Evolutionary conservation across 2,113 vertebrate genomes (phyloP).

Genomic region (Peucedramus taeniatus): DNA sequence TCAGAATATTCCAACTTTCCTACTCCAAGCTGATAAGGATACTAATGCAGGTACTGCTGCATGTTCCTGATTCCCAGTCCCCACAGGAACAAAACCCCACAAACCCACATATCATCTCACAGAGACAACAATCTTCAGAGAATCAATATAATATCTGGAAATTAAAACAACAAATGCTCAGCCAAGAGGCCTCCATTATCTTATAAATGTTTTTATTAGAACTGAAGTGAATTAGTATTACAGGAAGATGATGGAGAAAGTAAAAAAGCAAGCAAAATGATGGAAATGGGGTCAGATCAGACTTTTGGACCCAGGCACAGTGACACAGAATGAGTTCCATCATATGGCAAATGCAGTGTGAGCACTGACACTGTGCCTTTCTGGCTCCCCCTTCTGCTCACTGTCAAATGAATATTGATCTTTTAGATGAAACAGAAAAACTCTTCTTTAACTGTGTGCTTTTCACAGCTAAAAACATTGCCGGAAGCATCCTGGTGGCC

Average conservation of each 20-base stretch:
- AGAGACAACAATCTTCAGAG: neutral
- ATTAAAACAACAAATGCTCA: neutral
- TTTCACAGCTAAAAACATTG: neutral
- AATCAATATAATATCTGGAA: neutral
- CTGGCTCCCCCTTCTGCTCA: neutral
- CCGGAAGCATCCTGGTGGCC: rapidly evolving
- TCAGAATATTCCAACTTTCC: neutral
- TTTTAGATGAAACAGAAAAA: neutral
- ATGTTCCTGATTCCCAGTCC: neutral
- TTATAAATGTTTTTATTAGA: neutral
- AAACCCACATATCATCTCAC: neutral
- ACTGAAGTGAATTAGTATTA: too few relatives aligned
- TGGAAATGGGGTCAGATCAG: neutral
- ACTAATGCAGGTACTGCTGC: neutral
- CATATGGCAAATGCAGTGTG: neutral
- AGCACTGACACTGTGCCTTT: neutral
- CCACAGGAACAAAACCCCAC: neutral
- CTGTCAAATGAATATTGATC: neutral
- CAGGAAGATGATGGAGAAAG: neutral
- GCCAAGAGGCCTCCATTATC: neutral
- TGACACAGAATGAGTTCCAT: neutral
- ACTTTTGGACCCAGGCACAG: neutral
- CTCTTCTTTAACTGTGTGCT: neutral
- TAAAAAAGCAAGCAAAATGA: neutral
- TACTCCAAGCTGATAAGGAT: neutral